phyloP scores from a whole-genome alignment of 2,113 vertebrate species.

The Pleuronectes platessa region DNA sequence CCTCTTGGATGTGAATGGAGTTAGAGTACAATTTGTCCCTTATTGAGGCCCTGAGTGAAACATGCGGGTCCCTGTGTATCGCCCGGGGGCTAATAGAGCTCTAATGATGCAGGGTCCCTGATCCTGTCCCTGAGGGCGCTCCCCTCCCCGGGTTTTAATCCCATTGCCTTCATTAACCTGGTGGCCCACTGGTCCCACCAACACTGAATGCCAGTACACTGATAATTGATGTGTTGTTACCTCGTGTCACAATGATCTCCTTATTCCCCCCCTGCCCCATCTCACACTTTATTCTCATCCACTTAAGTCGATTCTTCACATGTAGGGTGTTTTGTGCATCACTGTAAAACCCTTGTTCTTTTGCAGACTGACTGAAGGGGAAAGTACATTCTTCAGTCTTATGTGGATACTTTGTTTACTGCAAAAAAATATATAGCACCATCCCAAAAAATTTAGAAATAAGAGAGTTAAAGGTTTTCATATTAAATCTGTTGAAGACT shows the following conservation, averaged over 20 bases:
- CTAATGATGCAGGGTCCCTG: conserved; percentile 72
- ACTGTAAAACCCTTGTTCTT: too few relatives aligned
- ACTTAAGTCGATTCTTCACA: conserved; percentile 72
- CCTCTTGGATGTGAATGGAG: conserved; percentile 9
- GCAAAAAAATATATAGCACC: too few relatives aligned
- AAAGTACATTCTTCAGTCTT: too few relatives aligned
- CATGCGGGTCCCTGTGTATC: conserved; percentile 23
- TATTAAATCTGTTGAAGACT: too few relatives aligned
- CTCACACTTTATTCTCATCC: conserved; percentile 82
- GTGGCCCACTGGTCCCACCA: conserved; percentile 48
- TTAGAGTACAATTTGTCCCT: conserved; percentile 57
- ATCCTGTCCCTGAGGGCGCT: conserved; percentile 62
- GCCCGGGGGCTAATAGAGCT: conserved; percentile 58
- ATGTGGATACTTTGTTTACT: too few relatives aligned
- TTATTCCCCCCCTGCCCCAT: conserved; percentile 67
- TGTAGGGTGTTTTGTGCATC: conserved; percentile 7
- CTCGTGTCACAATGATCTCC: conserved; percentile 77
- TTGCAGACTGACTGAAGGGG: too few relatives aligned
- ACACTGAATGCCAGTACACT: conserved; percentile 44
- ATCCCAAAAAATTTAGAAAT: too few relatives aligned
- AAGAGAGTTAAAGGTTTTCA: too few relatives aligned
- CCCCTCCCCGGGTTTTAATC: conserved; percentile 78
- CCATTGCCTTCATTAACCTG: conserved; percentile 83
- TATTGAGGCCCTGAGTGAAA: conserved; percentile 30
- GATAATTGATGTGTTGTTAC: conserved; percentile 78